A percentile compares a stretch with the other conserved stretches of the same genome.
Conservation (phyloP, 2,888 invertebrate genomes). For the Mythimna vitellina region DNA sequence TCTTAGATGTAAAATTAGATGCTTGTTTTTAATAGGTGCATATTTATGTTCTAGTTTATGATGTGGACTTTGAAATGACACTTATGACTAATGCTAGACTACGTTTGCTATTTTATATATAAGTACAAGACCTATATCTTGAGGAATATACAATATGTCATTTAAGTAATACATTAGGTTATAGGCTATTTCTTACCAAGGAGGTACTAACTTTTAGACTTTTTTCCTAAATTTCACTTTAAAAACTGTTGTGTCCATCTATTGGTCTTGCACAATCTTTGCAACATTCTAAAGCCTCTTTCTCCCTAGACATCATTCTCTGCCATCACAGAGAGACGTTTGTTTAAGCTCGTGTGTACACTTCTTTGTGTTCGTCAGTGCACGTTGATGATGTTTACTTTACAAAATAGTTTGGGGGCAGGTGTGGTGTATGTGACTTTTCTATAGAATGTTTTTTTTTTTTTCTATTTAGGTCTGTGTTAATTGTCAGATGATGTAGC, state of each 20-base stretch:
- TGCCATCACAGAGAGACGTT: constrained; percentile 2
- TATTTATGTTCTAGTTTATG: constrained; percentile 20
- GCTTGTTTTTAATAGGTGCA: constrained; percentile 29
- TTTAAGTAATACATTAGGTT: too few relatives aligned
- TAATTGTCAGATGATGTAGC: background rate
- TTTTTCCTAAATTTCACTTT: background rate
- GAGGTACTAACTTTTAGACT: background rate
- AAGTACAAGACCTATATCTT: too few relatives aligned
- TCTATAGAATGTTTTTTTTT: constrained; percentile 6
- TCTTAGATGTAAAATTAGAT: constrained; percentile 11
- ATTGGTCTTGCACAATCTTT: background rate
- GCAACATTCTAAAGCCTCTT: constrained; percentile 5
- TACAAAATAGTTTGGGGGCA: constrained; percentile 65
- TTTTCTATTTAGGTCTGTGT: background rate
- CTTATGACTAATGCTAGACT: constrained; percentile 7
- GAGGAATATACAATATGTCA: too few relatives aligned
- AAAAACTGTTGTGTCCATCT: background rate
- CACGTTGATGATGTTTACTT: constrained; percentile 65
- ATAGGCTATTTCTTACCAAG: background rate
- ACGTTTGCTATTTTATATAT: background rate
- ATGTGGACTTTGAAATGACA: constrained; percentile 12
- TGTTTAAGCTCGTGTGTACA: constrained; percentile 42
- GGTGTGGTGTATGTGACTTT: constrained; percentile 27
- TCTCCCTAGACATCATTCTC: background rate
- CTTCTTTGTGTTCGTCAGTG: constrained; percentile 46